Conservation (phyloP, 2,113 vertebrate species). For the Brachionichthys hirsutus region DNA sequence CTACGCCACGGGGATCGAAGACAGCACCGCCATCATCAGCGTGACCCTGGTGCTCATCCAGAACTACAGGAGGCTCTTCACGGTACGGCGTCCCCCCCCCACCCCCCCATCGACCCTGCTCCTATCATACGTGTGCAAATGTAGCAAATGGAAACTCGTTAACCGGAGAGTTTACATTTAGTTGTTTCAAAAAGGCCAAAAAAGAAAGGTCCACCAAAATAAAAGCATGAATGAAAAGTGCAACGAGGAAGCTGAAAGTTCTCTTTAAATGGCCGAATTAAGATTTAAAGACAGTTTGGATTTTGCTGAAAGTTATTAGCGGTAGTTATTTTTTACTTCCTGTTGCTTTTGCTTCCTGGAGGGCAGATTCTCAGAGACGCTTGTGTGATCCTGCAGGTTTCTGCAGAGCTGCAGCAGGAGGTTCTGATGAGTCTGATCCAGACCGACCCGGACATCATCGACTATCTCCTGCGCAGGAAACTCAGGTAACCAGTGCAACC, state of each 20-base stretch:
- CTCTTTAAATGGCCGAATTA: no score
- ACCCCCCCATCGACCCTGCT: not conserved
- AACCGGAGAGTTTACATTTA: no score
- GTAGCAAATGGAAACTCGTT: no score
- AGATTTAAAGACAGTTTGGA: no score
- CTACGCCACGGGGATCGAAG: conserved; percentile 77
- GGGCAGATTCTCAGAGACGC: no score
- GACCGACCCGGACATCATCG: conserved; percentile 89
- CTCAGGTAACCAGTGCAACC: conserved; percentile 68
- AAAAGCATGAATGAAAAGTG: no score
- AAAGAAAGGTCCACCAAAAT: no score
- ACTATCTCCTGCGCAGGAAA: conserved; percentile 88
- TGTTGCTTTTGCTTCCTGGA: no score
- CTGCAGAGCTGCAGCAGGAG: conserved; percentile 84
- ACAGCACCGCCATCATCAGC: conserved; percentile 85
- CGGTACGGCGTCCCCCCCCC: conserved; percentile 57
- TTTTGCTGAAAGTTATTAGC: no score
- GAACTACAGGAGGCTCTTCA: conserved; percentile 85
- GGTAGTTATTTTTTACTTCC: no score
- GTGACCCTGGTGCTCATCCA: conserved; percentile 86
- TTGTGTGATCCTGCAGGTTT: conserved; percentile 76
- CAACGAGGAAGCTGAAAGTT: no score
- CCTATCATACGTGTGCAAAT: not conserved
- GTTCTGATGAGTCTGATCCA: conserved; percentile 89
- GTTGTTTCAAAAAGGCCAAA: no score